Evolutionary conservation across 2,888 invertebrate genomes (phyloP).

Genomic region (Mythimna ferrago): DNA sequence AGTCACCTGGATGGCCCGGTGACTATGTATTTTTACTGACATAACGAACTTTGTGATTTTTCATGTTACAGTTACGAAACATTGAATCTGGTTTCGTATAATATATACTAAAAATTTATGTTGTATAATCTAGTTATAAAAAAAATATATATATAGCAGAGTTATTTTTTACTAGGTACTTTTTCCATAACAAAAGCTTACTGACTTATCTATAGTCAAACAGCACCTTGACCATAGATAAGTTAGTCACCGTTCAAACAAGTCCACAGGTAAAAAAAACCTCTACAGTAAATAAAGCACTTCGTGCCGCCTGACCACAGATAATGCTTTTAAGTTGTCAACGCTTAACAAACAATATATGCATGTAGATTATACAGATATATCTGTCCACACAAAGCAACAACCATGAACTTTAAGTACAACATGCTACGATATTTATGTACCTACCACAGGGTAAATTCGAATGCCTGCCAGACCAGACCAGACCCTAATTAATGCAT

Average conservation of each 20-base stretch:
- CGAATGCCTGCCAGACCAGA: conserved; percentile 28
- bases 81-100: too few relatives aligned
- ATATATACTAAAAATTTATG: too few relatives aligned
- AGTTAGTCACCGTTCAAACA: neutral
- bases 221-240: neutral
- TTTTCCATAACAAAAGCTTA: neutral
- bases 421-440: neutral
- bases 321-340: conserved; percentile 14
- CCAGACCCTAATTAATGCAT: conserved; percentile 40
- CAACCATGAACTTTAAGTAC: conserved; percentile 21
- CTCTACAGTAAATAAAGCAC: conserved; percentile 3
- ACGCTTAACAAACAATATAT: conserved; percentile 10
- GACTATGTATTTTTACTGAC: too few relatives aligned
- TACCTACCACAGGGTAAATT: conserved; percentile 14
- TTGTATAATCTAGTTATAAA: too few relatives aligned
- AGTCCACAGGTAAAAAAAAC: neutral
- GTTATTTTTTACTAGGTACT: too few relatives aligned
- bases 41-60: too few relatives aligned
- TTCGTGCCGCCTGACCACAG: conserved; percentile 18
- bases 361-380: neutral
- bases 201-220: too few relatives aligned
- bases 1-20: too few relatives aligned
- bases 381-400: conserved; percentile 1
- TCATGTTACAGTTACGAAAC: too few relatives aligned
- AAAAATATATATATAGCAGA: too few relatives aligned